Conservation (phyloP, 2,797 vertebrate species). For the Limnodromus scolopaceus region DNA sequence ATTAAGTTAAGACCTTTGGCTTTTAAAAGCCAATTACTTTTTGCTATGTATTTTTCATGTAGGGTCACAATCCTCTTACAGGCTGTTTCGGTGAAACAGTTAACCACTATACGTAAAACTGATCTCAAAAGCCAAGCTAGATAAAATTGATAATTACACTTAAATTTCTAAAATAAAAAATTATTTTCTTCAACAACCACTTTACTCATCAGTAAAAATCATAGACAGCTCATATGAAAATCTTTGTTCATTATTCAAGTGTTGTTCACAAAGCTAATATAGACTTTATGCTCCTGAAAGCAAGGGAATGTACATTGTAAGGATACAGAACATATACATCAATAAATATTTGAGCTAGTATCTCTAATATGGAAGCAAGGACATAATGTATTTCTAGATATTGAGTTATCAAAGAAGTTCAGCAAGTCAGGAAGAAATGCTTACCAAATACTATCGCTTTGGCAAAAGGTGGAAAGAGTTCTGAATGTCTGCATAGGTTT, state of each 20-base stretch:
- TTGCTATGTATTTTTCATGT: neutral
- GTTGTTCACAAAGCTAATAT: neutral
- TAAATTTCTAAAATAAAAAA: neutral
- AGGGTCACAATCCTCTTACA: neutral
- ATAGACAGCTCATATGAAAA: neutral
- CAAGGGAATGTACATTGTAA: neutral
- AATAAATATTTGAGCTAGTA: neutral
- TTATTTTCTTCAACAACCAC: neutral
- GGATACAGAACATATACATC: neutral
- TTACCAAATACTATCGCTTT: conserved; percentile 98
- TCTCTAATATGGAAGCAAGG: neutral
- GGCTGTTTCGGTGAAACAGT: neutral
- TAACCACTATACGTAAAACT: neutral
- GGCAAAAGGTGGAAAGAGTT: conserved; percentile 97
- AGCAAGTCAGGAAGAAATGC: conserved; percentile 65
- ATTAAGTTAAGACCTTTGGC: neutral
- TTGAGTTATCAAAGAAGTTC: neutral
- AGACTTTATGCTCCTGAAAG: neutral
- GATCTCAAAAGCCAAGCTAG: neutral
- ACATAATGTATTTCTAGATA: neutral
- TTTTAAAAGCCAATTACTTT: neutral
- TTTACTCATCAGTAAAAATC: neutral
- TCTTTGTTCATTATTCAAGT: neutral
- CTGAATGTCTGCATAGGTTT: conserved; percentile 90
- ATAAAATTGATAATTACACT: neutral